Base-by-base conservation (phyloP, 2,797 vertebrate species). In the Alectoris magna region DNA sequence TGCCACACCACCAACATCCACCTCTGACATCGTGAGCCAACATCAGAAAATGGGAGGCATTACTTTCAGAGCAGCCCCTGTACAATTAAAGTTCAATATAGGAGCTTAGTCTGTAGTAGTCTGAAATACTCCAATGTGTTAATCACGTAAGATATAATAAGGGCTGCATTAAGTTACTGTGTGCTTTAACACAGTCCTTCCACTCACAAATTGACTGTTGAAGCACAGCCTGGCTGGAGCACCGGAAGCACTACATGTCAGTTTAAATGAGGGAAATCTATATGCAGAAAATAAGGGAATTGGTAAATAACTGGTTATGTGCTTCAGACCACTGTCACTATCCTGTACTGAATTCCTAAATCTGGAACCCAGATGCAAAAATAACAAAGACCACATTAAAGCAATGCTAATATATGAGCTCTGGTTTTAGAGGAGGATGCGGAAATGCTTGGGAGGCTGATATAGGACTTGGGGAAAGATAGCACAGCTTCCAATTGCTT, bases 361-460 rank as follows among this genome's bases (percentile, higher is more conserved):
- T 91, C 90, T 97, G 97, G 93, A 43, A 66, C 80, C 95, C 98
- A 98, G 97, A 97, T 96, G 97, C 94, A 82, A 85, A 81, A 91
- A 70, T 74, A 78, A 90, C 93, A 93, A 77, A 93, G 89, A 58
- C 96, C 94, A 97, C 98, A 97, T 97, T 68, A 97, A 97, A 98
- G 97, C 3, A 62, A 36, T 59, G 70, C 41, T 91, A 67, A 90
- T 93, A 3, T 23, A 86, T 27, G 29, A 84, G 89, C 91, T 68
- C 10, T 6, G 38, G 91, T 76, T 93, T 15, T 10, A 84, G 94
- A 88, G 92, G 88, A 84, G 48, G 88, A 92, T 0, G 14, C 14
- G 89, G 96, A 91, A 92, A 90, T 2, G 51, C 36, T 44, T 51
- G 58, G 94, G 75, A 80, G 27, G 27, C 76, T 90, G 97, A 93